Percentiles rank a stretch among this genome's conserved stretches.
phyloP scores from a whole-genome alignment of 30 jellyfish, hydroid and myxozoan species.

The Phacellophora camtschatica region DNA sequence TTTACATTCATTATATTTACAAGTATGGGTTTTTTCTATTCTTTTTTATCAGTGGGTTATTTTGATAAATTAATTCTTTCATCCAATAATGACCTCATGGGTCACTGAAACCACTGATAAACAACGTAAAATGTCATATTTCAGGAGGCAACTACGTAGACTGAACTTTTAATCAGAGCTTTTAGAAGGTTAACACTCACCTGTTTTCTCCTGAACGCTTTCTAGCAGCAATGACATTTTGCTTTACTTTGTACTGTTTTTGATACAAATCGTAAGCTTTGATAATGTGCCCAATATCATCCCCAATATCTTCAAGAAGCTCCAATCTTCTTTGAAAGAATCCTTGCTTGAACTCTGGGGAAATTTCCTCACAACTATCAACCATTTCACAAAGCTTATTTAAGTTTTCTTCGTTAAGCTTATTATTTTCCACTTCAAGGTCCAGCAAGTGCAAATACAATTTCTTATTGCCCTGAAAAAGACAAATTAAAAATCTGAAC shows the following conservation, averaged over 20 bases:
- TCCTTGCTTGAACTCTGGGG: conserved; percentile 78
- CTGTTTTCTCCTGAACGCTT: conserved; percentile 45
- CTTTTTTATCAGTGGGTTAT: too few species aligned
- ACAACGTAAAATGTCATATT: too few species aligned
- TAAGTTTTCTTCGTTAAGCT: conserved; percentile 38
- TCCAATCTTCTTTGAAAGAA: conserved; percentile 76
- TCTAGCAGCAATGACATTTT: conserved; percentile 17
- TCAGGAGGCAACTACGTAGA: too few species aligned
- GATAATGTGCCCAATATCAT: conserved; percentile 32
- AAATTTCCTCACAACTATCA: conserved; percentile 44
- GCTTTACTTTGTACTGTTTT: conserved; percentile 31
- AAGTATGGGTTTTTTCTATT: not conserved
- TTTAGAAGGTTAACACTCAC: not conserved
- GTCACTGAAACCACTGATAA: too few species aligned
- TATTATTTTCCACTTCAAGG: conserved; percentile 64
- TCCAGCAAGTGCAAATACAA: conserved; percentile 83
- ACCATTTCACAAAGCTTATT: conserved; percentile 54
- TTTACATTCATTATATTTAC: not conserved
- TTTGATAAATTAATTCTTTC: too few species aligned
- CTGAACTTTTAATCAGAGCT: not conserved
- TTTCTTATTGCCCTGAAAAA: conserved; percentile 80
- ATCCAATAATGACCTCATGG: too few species aligned
- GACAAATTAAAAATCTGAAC: not conserved
- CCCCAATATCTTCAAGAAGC: conserved; percentile 78
- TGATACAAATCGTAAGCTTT: conserved; percentile 69